Evolutionary conservation across 2,113 vertebrate species (phyloP), one percentile per base, ranked within the genome.

Genomic region (Orientallactaga bullata): DNA sequence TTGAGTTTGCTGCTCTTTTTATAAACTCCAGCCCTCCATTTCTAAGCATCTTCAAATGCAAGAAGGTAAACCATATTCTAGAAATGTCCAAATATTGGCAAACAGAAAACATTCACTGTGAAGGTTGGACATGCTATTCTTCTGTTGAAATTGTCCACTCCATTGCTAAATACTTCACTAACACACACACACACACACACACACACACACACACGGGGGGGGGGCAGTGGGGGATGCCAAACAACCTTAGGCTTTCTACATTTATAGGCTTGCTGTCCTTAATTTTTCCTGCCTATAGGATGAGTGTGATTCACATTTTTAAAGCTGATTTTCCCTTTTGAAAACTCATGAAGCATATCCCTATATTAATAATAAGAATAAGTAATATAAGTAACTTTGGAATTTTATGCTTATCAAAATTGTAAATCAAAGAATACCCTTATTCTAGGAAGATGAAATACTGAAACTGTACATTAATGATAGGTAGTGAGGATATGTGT

Each of bases 321-420:
- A 55, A 93, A 93, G 78, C 9, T 42, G 26, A 23, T 5, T 9
- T 95, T 94, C 30, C 4, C 55, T 93, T 71, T 37, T 26, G 74
- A 85, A 88, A 93, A 90, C 18, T 65, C 66, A 89, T 35, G 13
- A 82, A 82, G 15, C 58, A 88, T 88, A 73, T 85, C 88, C 42
- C 10, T 77, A 55, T 69, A 71, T 74, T 71, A 69, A 74, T 42
- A 90, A 77, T 47, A 72, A 78, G 5, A 66, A 85, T 32, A 42
- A 42, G 88, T 79, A 8, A 68, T 68, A 68, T 15, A 73, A 71
- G 58, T 12, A 58, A 1, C 58, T 37, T 79, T 90, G 42, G 93
- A 87, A 92, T 63, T 39, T 55, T 79, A 71, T 79, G 37, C 58
- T 71, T 83, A 92, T 71, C 42, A 83, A 82, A 61, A 72, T 55